phyloP scores from a whole-genome alignment of 2,888 invertebrate species.

The Luperina nickerlii region DNA sequence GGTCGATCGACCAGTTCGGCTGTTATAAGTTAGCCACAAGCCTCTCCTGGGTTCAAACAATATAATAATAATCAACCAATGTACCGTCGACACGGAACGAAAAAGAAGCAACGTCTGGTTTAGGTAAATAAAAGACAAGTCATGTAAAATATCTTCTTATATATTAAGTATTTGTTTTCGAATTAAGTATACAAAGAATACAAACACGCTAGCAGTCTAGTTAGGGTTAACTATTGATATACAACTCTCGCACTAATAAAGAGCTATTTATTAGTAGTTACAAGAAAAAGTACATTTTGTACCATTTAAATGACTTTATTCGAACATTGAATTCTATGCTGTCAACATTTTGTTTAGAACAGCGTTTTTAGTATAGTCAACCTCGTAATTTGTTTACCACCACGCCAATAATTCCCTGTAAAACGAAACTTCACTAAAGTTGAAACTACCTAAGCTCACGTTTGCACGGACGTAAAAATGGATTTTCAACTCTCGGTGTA shows the following conservation, averaged over 20 bases:
- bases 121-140: slow-evolving; percentile 51
- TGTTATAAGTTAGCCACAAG: too few relatives aligned
- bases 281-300: background rate
- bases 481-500: background rate
- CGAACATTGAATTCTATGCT: background rate
- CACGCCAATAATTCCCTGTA: background rate
- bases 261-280: slow-evolving; percentile 2
- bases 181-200: slow-evolving; percentile 75
- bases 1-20: too few relatives aligned
- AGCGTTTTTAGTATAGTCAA: background rate
- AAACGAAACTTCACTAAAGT: background rate
- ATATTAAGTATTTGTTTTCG: slow-evolving; percentile 76
- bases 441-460: background rate
- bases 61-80: background rate
- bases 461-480: too few relatives aligned
- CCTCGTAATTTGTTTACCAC: background rate
- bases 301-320: slow-evolving; percentile 6
- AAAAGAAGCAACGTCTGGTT: background rate
- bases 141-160: slow-evolving; percentile 76
- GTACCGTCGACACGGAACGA: background rate
- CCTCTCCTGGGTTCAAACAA: background rate
- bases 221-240: slow-evolving; percentile 70
- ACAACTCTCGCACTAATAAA: slow-evolving; percentile 69
- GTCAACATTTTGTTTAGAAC: background rate
- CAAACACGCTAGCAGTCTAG: slow-evolving; percentile 68